Base-by-base conservation (phyloP, 2,888 invertebrate species). In the Netelia fuscicornis region DNA sequence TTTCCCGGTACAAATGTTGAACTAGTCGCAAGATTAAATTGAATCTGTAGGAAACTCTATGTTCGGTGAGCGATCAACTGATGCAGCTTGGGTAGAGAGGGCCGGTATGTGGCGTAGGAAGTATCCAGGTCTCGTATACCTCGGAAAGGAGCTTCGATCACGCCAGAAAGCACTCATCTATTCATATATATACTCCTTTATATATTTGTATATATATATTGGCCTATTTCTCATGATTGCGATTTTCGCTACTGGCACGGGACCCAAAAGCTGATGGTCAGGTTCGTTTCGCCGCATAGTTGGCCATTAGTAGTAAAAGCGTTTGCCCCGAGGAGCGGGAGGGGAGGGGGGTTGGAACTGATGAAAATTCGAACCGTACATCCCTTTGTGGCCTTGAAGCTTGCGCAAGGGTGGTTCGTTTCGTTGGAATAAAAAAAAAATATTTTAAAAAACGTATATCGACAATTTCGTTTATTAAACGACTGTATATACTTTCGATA, bases 11-110 rank as follows among this genome's bases (percentile, higher is more conserved):
- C 67, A 76, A 81, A 81, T 84, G 82, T 85, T 86, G 86, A 86
- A 87, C 87, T 83, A 86, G 86, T 86, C 85, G 80, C 86, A 84
- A 89, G 89, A 90, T 91, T 90, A 91, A 91, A 92, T 92, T 91
- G 88, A 90, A 91, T 91, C 88, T 88, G 86, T 83, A 87, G 83
- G 72, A 78, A 81, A 80, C 77, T 83, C 83, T 84, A 77, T 75
- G 30, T 86, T 84, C 83, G 84, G 86, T 82, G 30, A 30, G 65
- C 86, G 89, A 90, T 90, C 89, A 88, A 86, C 81, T 79, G 84
- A 84, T 71, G 77, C 83, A 75, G 44, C 75, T 67, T 30, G 30
- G 84, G 71, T 48, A 72, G 71, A 74, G 68, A 58, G 83, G 5
- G 30, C 30, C 5, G 30, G 77, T 83, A 68, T 75, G 74, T 75